Evolutionary conservation across 2,797 vertebrate genomes (phyloP), one percentile per base, ranked within the genome.

Genomic region (Mormyrops attenuatus): DNA sequence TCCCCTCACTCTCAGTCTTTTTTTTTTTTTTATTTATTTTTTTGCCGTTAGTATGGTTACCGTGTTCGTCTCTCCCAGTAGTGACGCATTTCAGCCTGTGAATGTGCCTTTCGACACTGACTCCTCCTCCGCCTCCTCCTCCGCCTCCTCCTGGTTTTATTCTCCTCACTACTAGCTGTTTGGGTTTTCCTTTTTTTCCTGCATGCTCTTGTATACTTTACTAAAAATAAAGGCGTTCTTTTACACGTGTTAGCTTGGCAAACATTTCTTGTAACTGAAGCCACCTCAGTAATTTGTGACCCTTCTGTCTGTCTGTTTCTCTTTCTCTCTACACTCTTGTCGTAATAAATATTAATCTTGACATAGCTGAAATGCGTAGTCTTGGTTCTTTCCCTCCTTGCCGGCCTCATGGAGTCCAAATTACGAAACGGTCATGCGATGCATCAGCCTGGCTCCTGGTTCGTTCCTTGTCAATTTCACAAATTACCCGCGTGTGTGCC

Each of bases 341-440:
- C 96, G 97, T 98, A 98, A 99, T 99, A 99, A 99, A 99, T 98
- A 96, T 98, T 95, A 97, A 97, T 95, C 96, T 98, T 99, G 97
- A 97, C 97, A 97, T 98, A 98, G 98, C 97, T 97, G 96, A 97
- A 97, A 97, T 94, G 96, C 93, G 94, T 97, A 97, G 96, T 96
- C 97, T 97, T 98, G 97, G 95, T 97, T 97, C 98, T 96, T 95
- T 95, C 96, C 90, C 93, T 93, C 95, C 88, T 89, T 92, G 92
- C 69, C 22, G 11, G 57, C 60, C 91, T n/a, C 89, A 89, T 87
- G 91, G 90, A 90, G 89, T 91, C 89, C 38, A 26, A 90, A 90
- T 90, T 92, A 86, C 88, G 89, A 92, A 90, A 80, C 90, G 87
- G 90, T 90, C 91, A 92, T 88, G 3, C 89, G 55, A 89, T 90